Conservation (phyloP, 2,113 vertebrate genomes). For the Sinocyclocheilus maitianheensis region DNA sequence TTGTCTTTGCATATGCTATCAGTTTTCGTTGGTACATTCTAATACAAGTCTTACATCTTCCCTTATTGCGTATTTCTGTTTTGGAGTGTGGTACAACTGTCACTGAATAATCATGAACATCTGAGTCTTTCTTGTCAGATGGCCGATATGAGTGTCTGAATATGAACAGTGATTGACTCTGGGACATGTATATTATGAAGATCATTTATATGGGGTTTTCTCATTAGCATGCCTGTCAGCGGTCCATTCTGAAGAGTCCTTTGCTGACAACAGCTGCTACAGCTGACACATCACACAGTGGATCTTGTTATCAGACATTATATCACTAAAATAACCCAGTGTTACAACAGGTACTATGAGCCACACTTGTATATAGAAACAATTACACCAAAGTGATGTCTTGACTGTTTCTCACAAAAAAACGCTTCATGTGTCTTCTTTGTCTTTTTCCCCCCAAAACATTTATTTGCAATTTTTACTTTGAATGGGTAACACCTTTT, state of each 20-base stretch:
- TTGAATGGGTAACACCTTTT: no score
- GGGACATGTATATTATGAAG: conserved; percentile 5
- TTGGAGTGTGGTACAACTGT: not conserved
- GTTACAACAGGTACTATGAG: not conserved
- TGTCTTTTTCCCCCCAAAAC: no score
- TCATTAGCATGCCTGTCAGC: conserved; percentile 58
- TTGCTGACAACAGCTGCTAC: conserved; percentile 57
- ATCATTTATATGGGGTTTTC: conserved; percentile 42
- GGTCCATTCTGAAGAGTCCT: conserved; percentile 28
- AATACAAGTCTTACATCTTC: not conserved
- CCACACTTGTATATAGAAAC: not conserved
- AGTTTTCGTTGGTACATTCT: not conserved
- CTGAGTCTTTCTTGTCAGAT: not conserved
- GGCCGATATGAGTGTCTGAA: not conserved
- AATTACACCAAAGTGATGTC: not conserved
- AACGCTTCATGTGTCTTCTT: no score
- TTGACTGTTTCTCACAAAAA: not conserved
- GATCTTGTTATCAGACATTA: conserved; percentile 7
- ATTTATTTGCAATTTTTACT: no score
- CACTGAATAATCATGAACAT: not conserved
- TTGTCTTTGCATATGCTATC: not conserved
- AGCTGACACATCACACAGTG: conserved; percentile 10
- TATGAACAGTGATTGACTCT: not conserved
- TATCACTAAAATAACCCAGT: not conserved
- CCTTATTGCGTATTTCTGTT: not conserved